Evolutionary conservation across 2,797 vertebrate genomes (phyloP), one percentile per base, ranked within the genome.

Genomic region (Falco rusticolus): DNA sequence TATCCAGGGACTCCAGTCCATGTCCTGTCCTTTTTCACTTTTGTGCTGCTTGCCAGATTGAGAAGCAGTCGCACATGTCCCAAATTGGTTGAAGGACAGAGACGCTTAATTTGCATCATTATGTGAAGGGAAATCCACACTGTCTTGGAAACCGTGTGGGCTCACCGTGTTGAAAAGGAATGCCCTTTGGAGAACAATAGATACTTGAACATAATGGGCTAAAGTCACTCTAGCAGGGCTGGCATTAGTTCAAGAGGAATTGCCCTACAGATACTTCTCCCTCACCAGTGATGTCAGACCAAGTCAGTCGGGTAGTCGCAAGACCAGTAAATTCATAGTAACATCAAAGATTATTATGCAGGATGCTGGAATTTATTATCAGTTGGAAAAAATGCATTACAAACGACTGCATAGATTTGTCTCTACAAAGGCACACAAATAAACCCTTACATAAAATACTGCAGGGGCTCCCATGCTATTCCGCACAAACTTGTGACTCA

Each of bases 91-190:
- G 87, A 82, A 72, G 64, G 74, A 71, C 3, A 14, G 91, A 87
- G 87, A 75, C 17, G 21, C 39, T 94, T 93, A 83, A 93, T 97
- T 97, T 94, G 80, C 89, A 43, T 76, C 69, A 78, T 72, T 90
- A 54, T 80, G 83, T 43, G 53, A 82, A 84, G 77, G 61, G 78
- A 93, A 97, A 84, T 82, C 59, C 43, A 53, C 9, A 3, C 82
- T 81, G 65, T 64, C 89, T 13, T 8, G 82, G 82, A 90, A 85
- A 92, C 34, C 10, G 37, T 45, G 48, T 54, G 75, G 60, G 61
- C 48, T 92, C 33, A 1, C 2, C 14, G 74, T 64, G 59, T 66
- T 92, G 92, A 85, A 94, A 93, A 79, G 70, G 63, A 71, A 60
- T 90, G 89, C 16, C 72, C 76, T 93, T 86, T 72, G 45, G 78